Evolutionary conservation across 2,888 invertebrate genomes (phyloP).

Genomic region (Frankliniella fusca): DNA sequence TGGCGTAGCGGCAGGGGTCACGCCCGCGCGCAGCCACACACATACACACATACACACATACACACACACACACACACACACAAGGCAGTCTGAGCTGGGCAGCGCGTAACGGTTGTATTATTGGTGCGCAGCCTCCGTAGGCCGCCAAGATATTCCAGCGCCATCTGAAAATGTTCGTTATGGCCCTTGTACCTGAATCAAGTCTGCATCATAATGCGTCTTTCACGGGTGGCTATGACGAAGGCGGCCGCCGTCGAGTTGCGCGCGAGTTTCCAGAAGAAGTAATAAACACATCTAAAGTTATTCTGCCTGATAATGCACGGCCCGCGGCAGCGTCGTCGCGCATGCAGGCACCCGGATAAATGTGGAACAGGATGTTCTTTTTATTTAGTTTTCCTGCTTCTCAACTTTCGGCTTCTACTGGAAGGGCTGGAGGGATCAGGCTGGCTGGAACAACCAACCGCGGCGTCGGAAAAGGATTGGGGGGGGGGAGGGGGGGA

Average conservation of each 20-base stretch:
- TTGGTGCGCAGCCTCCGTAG: too few species aligned
- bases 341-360: background rate
- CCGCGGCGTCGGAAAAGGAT: background rate
- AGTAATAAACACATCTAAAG: too few species aligned
- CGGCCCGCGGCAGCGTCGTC: background rate
- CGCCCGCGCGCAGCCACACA: background rate
- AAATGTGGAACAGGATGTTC: background rate
- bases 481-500: background rate
- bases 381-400: constrained; percentile 1
- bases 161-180: too few species aligned
- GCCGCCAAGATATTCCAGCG: too few species aligned
- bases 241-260: too few species aligned
- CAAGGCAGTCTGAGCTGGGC: background rate
- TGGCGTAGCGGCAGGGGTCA: background rate
- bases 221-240: too few species aligned
- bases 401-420: background rate
- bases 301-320: too few species aligned
- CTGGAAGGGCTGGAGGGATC: background rate
- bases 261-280: too few species aligned
- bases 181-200: too few species aligned
- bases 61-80: background rate
- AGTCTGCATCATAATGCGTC: too few species aligned
- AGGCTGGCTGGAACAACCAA: background rate
- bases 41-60: background rate
- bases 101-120: too few species aligned